Base-by-base conservation (phyloP, 2,888 invertebrate genomes). In the Encarsia formosa region DNA sequence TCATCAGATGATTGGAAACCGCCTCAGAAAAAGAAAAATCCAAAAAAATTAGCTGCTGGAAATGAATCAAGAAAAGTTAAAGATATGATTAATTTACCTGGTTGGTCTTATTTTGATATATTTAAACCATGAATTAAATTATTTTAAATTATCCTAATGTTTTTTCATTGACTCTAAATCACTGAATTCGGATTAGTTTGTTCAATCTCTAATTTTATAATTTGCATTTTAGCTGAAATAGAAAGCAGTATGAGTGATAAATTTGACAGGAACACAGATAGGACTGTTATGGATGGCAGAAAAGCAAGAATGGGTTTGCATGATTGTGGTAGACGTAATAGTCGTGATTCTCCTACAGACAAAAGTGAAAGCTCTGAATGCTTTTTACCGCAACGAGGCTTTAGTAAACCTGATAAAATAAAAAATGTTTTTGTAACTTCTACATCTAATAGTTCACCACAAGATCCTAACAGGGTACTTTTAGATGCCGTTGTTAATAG, bases 291-390 rank as follows among this genome's bases (percentile, higher is more conserved):
- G 49, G 73, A 73, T 26, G 73, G 73, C 3, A 63, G 73, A 45
- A 73, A 71, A 56, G 73, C 73, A 0, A 63, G 73, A 32, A 68
- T 73, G 66, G 70, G 71, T 1, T 53, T 73, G 22, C 72, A 73
- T 19, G 68, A 73, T 19, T 66, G 68, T 31, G 60, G 57, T 15
- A 59, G 56, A 20, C 49, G 48, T 24, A 50, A 57, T 20, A 65
- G 58, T 19, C 64, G 58, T 32, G 65, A 68, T 41, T 62, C 63
- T 0, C 58, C 59, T 1, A 63, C 63, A 0, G 64, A 71, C 2
- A 71, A 70, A 37, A 73, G 70, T 54, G 72, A 69, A 47, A 73
- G 73, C 29, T 73, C 73, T 0, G 73, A 73, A 19, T 71, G 73
- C 29, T 73, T 73, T 46, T 49, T 72, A 26, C 72, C 73, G 0